Evolutionary conservation across 2,888 invertebrate species (phyloP).

Genomic region (Maniola hyperantus): DNA sequence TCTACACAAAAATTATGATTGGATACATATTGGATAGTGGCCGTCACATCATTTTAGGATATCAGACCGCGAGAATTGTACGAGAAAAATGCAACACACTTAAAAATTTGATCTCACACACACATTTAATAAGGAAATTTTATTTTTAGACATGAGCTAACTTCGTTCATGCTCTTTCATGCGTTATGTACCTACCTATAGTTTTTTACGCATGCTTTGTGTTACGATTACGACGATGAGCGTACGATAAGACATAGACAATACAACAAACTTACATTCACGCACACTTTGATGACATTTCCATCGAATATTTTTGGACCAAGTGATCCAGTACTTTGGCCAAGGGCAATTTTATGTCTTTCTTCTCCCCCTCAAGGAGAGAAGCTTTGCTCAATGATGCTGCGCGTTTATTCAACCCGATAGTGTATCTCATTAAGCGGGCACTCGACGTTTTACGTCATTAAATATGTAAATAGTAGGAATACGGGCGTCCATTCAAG

Average conservation of each 20-base stretch:
- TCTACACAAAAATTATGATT: too few species aligned
- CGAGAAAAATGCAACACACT: too few species aligned
- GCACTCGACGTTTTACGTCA: constrained; percentile 68
- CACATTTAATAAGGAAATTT: neutral
- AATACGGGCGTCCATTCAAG: constrained; percentile 73
- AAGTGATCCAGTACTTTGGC: neutral
- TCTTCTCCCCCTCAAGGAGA: neutral
- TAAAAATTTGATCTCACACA: too few species aligned
- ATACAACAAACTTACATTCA: neutral
- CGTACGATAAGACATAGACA: too few species aligned
- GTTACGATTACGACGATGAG: too few species aligned
- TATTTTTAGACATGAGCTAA: neutral
- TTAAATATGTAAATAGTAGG: constrained; percentile 79
- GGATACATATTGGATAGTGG: too few species aligned
- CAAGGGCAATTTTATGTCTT: neutral
- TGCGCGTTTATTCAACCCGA: constrained; percentile 49
- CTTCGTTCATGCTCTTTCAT: neutral
- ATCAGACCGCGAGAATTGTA: too few species aligned
- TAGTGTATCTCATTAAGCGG: constrained; percentile 73
- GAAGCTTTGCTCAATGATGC: constrained; percentile 17
- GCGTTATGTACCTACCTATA: neutral
- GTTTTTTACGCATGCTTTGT: too few species aligned
- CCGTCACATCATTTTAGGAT: too few species aligned
- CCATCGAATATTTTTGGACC: neutral
- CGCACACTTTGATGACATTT: neutral